Evolutionary conservation across 2,797 vertebrate genomes (phyloP), one percentile per base, ranked within the genome.

Genomic region (Siniperca obscura): DNA sequence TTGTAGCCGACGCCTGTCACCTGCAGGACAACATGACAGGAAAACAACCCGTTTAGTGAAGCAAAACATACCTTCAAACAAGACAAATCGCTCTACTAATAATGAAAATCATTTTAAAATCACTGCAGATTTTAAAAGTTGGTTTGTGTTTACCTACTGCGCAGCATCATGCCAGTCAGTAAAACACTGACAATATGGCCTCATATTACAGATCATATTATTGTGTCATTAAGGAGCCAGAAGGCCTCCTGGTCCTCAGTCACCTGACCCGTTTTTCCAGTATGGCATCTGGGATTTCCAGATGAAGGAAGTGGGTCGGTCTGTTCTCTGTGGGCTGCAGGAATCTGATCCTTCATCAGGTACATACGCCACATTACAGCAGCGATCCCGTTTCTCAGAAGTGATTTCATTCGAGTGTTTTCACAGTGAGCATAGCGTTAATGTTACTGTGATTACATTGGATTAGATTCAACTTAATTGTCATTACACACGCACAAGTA

Each of bases 1-100:
- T 99, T 99, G 90, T 99, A 99, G 53, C 98, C 98, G 14, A 99
- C 98, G 2, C 98, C 98, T 1, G 97, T 98, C 83, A 99, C 98
- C 98, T 99, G 93, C 42, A 79, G 77, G 74, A 81, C 68, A 8
- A 52, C 7, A 4, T 1, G 0, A 7, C 1, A 2, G 68, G 30
- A 27, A 0, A 69, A 78, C 1, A 78, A 34, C 11, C 16, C 1
- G 16, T 44, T 44, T 14, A 44, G 40, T 3, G 42, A 50, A 1
- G 62, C 6, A 42, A 46, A 22, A 36, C 9, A 53, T 55, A 5
- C 16, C n/a, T 56, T 11, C 5, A 8, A 25, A 57, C 46, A 48
- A 48, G 25, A 25, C 40, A 12, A 73, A 5, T n/a, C 57, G 7
- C 2, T 50, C 44, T 52, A 16, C 9, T 40, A 5, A 27, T 17